These are phyloP conservation scores for Anthrax anthrax DNA, from an alignment of 2,888 invertebrate species.

Conservation along the genomic window DNA sequence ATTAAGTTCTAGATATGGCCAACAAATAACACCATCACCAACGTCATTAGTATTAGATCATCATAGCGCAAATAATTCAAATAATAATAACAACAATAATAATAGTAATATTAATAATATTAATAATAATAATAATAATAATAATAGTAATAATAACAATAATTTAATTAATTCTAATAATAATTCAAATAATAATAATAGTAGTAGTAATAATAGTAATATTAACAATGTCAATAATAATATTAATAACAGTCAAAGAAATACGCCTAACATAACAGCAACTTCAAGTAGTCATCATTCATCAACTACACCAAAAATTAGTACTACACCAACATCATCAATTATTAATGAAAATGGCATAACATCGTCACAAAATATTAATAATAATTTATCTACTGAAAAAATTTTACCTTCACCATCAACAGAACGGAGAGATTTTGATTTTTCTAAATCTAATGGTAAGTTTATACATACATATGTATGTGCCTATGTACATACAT, in stretches of 20 bases:
- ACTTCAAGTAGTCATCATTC: too few relatives aligned
- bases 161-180: background rate
- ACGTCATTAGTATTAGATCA: background rate
- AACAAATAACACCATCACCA: background rate
- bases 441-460: slow-evolving; percentile 35
- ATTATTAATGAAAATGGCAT: slow-evolving; percentile 13
- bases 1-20: slow-evolving; percentile 5
- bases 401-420: slow-evolving; percentile 29
- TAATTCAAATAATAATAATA: background rate
- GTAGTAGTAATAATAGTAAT: background rate
- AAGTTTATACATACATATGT: slow-evolving; percentile 19
- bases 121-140: background rate
- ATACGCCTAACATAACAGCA: slow-evolving; percentile 17
- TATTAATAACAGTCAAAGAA: slow-evolving; percentile 21
- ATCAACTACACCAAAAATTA: slow-evolving; percentile 24
- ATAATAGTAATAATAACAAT: background rate
- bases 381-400: slow-evolving; percentile 14
- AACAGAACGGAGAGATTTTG: slow-evolving; percentile 29
- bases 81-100: background rate
- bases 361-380: background rate
- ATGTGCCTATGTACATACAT: background rate
- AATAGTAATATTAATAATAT: background rate
- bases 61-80: background rate
- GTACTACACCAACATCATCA: slow-evolving; percentile 20
- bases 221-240: background rate